These are phyloP conservation scores for Halesus radiatus DNA, from an alignment of 1,140 invertebrate species.

Conservation along the genomic window DNA sequence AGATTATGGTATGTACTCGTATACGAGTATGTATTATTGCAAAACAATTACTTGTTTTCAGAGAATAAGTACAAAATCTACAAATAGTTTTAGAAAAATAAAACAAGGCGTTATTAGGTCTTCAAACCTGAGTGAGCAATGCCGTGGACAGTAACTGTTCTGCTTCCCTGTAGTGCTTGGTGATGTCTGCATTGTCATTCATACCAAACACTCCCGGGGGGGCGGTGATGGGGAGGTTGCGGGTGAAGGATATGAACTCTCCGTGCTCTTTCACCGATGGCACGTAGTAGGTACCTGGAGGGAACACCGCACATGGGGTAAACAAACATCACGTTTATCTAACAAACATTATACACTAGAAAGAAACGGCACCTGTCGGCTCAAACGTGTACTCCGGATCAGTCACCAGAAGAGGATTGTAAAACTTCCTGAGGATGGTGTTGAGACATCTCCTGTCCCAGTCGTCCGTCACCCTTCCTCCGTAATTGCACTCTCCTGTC, in stretches of 20 bases:
- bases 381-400: conserved; percentile 75
- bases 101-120: too few relatives aligned
- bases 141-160: conserved; percentile 84
- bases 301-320: too few relatives aligned
- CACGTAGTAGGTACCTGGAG: conserved; percentile 79
- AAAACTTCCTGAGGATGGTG: conserved; percentile 88
- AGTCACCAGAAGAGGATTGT: conserved; percentile 73
- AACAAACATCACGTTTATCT: too few relatives aligned
- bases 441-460: conserved; percentile 92
- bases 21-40: background rate
- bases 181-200: conserved; percentile 94
- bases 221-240: conserved; percentile 83
- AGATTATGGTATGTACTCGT: background rate
- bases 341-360: too few relatives aligned
- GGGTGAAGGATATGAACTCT: conserved; percentile 83
- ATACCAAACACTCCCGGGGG: conserved; percentile 92
- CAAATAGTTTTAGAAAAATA: background rate
- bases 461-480: conserved; percentile 94
- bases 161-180: conserved; percentile 93
- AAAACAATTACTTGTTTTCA: background rate
- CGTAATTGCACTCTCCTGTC: conserved; percentile 97
- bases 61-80: background rate
- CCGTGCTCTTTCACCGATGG: conserved; percentile 83
- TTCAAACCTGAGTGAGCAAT: conserved; percentile 84
- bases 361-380: conserved; percentile 66